Evolutionary conservation across 2,888 invertebrate species (phyloP).

Genomic region (Elegia similella): DNA sequence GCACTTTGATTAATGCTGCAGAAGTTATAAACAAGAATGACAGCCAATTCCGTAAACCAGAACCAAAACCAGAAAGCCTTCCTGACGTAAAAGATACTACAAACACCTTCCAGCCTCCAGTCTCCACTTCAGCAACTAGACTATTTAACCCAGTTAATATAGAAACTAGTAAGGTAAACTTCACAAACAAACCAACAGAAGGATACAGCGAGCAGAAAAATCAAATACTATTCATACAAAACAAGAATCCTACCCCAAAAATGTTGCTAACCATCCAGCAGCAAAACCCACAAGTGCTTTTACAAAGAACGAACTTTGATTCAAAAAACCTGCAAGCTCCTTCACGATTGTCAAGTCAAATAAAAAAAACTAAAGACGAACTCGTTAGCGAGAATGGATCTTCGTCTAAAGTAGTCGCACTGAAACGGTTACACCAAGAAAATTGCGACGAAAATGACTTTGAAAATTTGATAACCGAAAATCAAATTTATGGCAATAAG

Average conservation of each 20-base stretch:
- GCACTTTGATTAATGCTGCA: slow-evolving; percentile 60
- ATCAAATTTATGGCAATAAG: slow-evolving; percentile 80
- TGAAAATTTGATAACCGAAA: slow-evolving; percentile 79
- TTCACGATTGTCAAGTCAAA: slow-evolving; percentile 70
- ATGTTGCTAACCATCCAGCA: slow-evolving; percentile 67
- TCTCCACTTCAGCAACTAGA: slow-evolving; percentile 29
- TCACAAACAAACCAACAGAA: slow-evolving; percentile 55
- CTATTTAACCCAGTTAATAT: slow-evolving; percentile 54
- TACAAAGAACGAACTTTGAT: slow-evolving; percentile 63
- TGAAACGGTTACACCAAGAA: slow-evolving; percentile 73
- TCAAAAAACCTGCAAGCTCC: slow-evolving; percentile 76
- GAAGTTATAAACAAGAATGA: slow-evolving; percentile 64
- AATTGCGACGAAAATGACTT: slow-evolving; percentile 78
- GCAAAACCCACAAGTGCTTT: slow-evolving; percentile 61
- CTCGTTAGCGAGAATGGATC: slow-evolving; percentile 46
- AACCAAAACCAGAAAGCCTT: slow-evolving; percentile 43
- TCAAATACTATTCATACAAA: slow-evolving; percentile 66
- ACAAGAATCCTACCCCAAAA: slow-evolving; percentile 58
- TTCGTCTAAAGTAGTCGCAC: slow-evolving; percentile 71
- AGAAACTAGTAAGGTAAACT: slow-evolving; percentile 50
- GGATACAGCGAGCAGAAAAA: slow-evolving; percentile 60
- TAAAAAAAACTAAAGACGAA: slow-evolving; percentile 69
- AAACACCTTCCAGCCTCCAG: slow-evolving; percentile 28
- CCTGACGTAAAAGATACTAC: slow-evolving; percentile 42
- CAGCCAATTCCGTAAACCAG: slow-evolving; percentile 50